Conservation (phyloP, 1,140 invertebrate species). For the Diorhabda sublineata region DNA sequence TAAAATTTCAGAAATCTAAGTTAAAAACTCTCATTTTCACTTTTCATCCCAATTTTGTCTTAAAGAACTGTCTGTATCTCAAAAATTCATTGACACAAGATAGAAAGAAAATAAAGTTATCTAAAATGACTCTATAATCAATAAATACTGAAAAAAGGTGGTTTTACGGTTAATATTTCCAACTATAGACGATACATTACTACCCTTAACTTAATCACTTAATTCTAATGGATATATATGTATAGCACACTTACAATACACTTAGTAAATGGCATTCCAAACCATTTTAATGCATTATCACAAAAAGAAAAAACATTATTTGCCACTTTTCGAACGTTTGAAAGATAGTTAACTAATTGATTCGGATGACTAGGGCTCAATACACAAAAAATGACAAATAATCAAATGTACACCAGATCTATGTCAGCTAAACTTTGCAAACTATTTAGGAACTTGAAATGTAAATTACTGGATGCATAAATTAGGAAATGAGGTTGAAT, state of each 20-base stretch:
- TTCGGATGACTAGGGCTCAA: constrained; percentile 13
- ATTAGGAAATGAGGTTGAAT: no score
- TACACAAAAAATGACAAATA: constrained; percentile 28
- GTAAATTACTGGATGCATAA: not conserved
- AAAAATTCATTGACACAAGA: no score
- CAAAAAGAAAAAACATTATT: constrained; percentile 30
- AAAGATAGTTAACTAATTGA: constrained; percentile 6
- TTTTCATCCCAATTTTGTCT: no score
- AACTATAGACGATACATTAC: no score
- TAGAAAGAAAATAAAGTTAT: no score
- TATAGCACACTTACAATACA: constrained; percentile 41
- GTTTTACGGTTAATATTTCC: no score
- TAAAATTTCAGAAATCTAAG: no score
- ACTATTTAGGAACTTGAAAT: constrained; percentile 36
- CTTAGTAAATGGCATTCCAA: constrained; percentile 42
- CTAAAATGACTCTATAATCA: no score
- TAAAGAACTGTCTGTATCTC: no score
- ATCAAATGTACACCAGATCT: constrained; percentile 10
- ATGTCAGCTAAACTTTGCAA: constrained; percentile 25
- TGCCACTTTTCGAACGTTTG: constrained; percentile 24
- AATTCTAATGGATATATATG: constrained; percentile 31
- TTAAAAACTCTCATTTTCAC: no score
- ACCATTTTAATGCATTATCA: constrained; percentile 35
- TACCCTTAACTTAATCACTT: constrained; percentile 14
- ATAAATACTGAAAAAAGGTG: no score